Percentiles rank a stretch among this genome's conserved stretches.
phyloP scores from a whole-genome alignment of 92 coral and sea anemone species.

The Parazoanthus atlanticus region DNA sequence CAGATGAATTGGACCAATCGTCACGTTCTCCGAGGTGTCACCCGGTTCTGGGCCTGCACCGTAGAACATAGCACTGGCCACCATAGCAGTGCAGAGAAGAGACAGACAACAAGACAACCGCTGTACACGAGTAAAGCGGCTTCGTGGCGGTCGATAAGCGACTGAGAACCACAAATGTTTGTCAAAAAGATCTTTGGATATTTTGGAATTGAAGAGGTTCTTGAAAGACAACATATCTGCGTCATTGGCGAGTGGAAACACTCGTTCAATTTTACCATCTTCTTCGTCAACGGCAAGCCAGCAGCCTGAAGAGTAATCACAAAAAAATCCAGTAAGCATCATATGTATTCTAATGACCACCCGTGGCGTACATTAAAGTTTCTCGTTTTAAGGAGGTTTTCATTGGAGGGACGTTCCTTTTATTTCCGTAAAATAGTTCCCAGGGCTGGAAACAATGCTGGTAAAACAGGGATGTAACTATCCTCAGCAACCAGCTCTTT shows the following conservation, averaged over 20 bases:
- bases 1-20: conserved; percentile 68
- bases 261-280: conserved; percentile 61
- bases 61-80: conserved; percentile 83
- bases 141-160: conserved; percentile 68
- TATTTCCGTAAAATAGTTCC: too few species aligned
- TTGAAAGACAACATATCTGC: conserved; percentile 69
- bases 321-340: neutral
- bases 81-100: conserved; percentile 71
- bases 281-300: conserved; percentile 80
- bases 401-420: neutral
- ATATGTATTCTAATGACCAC: neutral
- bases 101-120: conserved; percentile 78
- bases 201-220: conserved; percentile 57
- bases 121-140: conserved; percentile 77
- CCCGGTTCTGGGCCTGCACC: conserved; percentile 72
- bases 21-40: conserved; percentile 54
- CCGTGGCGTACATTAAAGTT: too few species aligned
- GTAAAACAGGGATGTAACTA: too few species aligned
- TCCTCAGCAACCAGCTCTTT: too few species aligned
- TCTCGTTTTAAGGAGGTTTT: neutral
- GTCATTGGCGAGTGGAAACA: conserved; percentile 53
- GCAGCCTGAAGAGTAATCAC: conserved; percentile 36
- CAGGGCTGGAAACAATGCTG: too few species aligned
- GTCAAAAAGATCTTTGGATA: conserved; percentile 67
- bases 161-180: conserved; percentile 81